These are phyloP conservation scores for Dendrolimus houi DNA, from an alignment of 2,888 invertebrate species.

Conservation along the genomic window DNA sequence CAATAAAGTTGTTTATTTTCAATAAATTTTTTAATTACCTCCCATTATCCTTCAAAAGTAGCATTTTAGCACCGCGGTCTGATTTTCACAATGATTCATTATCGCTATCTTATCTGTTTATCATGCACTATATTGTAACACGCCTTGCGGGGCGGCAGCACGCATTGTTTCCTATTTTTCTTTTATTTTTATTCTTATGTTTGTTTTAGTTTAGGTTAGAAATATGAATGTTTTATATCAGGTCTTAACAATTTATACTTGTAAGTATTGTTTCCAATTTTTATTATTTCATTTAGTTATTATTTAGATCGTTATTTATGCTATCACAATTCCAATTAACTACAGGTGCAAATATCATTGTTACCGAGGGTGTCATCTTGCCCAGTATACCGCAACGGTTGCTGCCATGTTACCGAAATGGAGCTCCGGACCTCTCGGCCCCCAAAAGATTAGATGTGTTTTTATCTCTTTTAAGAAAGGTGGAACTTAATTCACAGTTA, in stretches of 20 bases:
- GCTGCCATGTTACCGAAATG: slow-evolving; percentile 74
- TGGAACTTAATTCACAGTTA: slow-evolving; percentile 72
- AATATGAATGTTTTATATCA: background rate
- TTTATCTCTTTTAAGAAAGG: slow-evolving; percentile 77
- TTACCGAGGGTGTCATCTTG: slow-evolving; percentile 36
- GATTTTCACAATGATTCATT: slow-evolving; percentile 39
- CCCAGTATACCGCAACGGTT: slow-evolving; percentile 75
- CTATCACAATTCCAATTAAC: background rate
- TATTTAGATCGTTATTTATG: no score
- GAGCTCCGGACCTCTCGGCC: slow-evolving; percentile 58
- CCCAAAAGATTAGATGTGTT: slow-evolving; percentile 77
- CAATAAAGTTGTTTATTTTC: slow-evolving; percentile 9
- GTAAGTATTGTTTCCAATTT: background rate
- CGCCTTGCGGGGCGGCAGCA: slow-evolving; percentile 25
- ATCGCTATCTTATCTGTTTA: slow-evolving; percentile 52
- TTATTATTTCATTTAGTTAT: background rate
- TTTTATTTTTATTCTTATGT: no score
- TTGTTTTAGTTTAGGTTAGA: background rate
- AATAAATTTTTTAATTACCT: slow-evolving; percentile 12
- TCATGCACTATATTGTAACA: slow-evolving; percentile 36
- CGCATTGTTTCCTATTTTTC: slow-evolving; percentile 22
- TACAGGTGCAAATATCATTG: slow-evolving; percentile 15
- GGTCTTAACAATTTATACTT: background rate
- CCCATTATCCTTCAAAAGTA: slow-evolving; percentile 10
- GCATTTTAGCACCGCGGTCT: slow-evolving; percentile 16